These are phyloP conservation scores for Channa maculata DNA, from an alignment of 2,113 vertebrate species.

Conservation along the genomic window DNA sequence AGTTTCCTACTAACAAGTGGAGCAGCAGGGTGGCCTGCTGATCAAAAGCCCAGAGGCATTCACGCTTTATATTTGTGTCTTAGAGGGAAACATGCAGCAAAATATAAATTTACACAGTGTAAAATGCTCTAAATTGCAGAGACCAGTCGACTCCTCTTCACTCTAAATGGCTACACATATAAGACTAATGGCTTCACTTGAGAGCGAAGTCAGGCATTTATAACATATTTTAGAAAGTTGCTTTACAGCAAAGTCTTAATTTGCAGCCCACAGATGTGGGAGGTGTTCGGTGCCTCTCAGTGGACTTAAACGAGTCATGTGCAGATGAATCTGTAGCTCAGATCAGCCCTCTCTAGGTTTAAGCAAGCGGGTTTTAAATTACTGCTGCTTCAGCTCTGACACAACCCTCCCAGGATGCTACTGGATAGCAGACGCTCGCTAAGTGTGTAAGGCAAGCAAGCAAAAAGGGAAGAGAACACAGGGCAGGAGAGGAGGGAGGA, in stretches of 20 bases:
- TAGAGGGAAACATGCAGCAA: not conserved
- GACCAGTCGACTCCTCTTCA: not conserved
- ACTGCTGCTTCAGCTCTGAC: not conserved
- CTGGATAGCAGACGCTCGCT: slow-evolving; percentile 19
- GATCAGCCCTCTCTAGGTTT: slow-evolving; percentile 8
- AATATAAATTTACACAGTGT: not conserved
- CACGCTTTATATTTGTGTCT: not conserved
- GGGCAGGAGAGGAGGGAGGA: not conserved
- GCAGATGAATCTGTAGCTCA: slow-evolving; percentile 24
- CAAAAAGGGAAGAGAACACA: not conserved
- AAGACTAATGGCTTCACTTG: slow-evolving; percentile 12
- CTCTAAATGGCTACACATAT: not conserved
- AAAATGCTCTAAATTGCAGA: not conserved
- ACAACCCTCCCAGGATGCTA: slow-evolving; percentile 41
- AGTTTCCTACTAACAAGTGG: not conserved
- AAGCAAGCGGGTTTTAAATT: slow-evolving; percentile 45
- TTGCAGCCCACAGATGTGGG: slow-evolving; percentile 1
- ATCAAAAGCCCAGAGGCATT: slow-evolving; percentile 4
- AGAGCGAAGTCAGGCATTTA: not conserved
- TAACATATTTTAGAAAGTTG: not conserved
- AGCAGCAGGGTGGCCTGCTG: not conserved
- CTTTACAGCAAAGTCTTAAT: slow-evolving; percentile 6
- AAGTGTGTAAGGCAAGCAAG: slow-evolving; percentile 11
- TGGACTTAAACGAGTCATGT: slow-evolving; percentile 17
- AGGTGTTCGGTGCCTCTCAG: slow-evolving; percentile 16